Percentiles rank a stretch among this genome's conserved stretches.
These are phyloP conservation scores for Drosophila nannoptera DNA, from an alignment of 1,140 invertebrate genomes.

Conservation along the genomic window DNA sequence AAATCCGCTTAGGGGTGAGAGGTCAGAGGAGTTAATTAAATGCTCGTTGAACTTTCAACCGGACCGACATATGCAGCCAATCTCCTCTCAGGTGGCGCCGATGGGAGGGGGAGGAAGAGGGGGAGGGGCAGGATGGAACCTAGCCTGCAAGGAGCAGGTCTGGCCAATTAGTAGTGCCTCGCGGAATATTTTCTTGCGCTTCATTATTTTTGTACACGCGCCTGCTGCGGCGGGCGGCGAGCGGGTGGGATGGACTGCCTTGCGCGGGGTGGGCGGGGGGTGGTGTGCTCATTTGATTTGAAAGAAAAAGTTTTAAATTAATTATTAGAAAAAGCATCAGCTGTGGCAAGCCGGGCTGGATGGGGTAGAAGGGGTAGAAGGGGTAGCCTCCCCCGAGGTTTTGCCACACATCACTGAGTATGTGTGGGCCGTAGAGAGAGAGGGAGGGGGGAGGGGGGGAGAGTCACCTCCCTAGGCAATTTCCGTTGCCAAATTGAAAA, in stretches of 20 bases:
- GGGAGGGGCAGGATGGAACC: too few species aligned
- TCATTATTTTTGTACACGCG: slow-evolving; percentile 18
- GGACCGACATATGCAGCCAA: background rate
- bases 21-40: slow-evolving; percentile 39
- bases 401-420: slow-evolving; percentile 16
- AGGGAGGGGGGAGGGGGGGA: slow-evolving; percentile 41
- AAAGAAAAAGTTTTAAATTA: slow-evolving; percentile 79
- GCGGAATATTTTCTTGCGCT: slow-evolving; percentile 15
- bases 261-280: too few species aligned
- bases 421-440: background rate
- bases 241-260: background rate
- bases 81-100: too few species aligned
- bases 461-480: slow-evolving; percentile 78
- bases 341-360: slow-evolving; percentile 35
- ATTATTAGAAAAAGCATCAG: slow-evolving; percentile 79
- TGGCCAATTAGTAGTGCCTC: slow-evolving; percentile 50
- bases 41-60: slow-evolving; percentile 40
- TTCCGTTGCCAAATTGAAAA: slow-evolving; percentile 79
- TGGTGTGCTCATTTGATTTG: slow-evolving; percentile 33
- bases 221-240: background rate
- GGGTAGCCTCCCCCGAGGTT: slow-evolving; percentile 37
- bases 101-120: too few species aligned
- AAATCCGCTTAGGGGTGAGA: background rate
- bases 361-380: slow-evolving; percentile 18
- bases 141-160: background rate